phyloP scores from a whole-genome alignment of 2,888 invertebrate species.

The Monoplex corrugatus region DNA sequence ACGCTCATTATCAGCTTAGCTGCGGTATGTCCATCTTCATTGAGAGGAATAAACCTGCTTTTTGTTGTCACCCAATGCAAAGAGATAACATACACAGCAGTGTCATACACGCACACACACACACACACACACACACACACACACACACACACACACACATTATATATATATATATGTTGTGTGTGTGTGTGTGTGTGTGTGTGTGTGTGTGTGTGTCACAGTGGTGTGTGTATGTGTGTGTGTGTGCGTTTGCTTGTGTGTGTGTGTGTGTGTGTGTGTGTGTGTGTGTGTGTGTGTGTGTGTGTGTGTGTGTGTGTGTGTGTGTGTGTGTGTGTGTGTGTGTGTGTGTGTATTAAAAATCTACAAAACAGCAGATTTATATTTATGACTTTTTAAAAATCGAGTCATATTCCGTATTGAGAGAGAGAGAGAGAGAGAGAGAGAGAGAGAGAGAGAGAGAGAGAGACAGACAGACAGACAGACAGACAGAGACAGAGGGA shows the following conservation, averaged over 20 bases:
- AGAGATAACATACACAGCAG: too few species aligned
- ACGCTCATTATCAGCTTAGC: too few species aligned
- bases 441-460: constrained; percentile 15
- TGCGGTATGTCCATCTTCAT: too few species aligned
- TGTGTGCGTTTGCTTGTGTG: background rate
- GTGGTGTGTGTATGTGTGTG: background rate
- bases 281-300: background rate
- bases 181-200: constrained; percentile 15
- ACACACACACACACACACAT: too few species aligned
- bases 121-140: too few species aligned
- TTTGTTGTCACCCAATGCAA: too few species aligned
- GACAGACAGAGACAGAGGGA: background rate
- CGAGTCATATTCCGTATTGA: background rate
- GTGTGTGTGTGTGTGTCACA: background rate
- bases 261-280: background rate
- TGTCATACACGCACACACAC: too few species aligned
- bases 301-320: background rate
- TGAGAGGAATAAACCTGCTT: too few species aligned
- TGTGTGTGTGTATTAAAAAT: background rate
- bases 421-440: background rate
- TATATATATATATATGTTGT: background rate
- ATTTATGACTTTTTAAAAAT: too few species aligned
- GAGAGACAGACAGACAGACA: background rate
- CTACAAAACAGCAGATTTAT: background rate
- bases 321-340: constrained; percentile 7